Percentiles rank a stretch among this genome's conserved stretches.
These are phyloP conservation scores for Sebastes steindachneri DNA, from an alignment of 2,797 vertebrate genomes.

Conservation along the genomic window DNA sequence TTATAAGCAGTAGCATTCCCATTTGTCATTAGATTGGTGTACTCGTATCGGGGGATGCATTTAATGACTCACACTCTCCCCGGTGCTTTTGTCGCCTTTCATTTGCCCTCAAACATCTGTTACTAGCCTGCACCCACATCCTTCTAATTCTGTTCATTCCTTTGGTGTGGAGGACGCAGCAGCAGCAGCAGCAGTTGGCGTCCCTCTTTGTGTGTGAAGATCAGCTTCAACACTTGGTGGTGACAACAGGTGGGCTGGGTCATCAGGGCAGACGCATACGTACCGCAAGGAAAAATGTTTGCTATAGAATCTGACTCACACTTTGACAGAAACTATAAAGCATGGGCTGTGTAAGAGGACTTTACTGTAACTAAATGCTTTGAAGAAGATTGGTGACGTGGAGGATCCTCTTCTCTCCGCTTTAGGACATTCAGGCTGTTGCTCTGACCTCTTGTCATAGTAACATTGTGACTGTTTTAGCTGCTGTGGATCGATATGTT, in stretches of 20 bases:
- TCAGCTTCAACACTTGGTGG: constrained; percentile 24
- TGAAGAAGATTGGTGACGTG: background rate
- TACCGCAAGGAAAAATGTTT: background rate
- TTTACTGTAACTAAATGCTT: background rate
- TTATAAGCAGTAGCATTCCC: background rate
- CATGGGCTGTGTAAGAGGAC: background rate
- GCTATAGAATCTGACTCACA: constrained; percentile 5
- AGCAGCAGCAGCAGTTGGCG: constrained; percentile 28
- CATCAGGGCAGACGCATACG: constrained; percentile 11
- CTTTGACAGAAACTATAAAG: constrained; percentile 3
- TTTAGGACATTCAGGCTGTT: constrained; percentile 6
- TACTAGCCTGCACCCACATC: constrained; percentile 28
- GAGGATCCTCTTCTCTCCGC: background rate
- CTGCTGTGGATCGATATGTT: constrained; percentile 60
- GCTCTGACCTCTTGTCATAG: constrained; percentile 24
- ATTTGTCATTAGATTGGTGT: background rate
- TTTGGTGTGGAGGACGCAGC: constrained; percentile 31
- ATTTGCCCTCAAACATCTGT: constrained; percentile 54
- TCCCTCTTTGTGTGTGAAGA: constrained; percentile 29
- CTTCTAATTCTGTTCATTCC: constrained; percentile 63
- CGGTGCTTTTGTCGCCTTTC: constrained; percentile 45
- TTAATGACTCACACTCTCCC: constrained; percentile 23
- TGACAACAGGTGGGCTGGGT: constrained; percentile 70
- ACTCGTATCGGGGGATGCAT: background rate
- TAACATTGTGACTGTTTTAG: constrained; percentile 47